phyloP scores from a whole-genome alignment of 2,113 vertebrate genomes.

The Butastur rufipennis region DNA sequence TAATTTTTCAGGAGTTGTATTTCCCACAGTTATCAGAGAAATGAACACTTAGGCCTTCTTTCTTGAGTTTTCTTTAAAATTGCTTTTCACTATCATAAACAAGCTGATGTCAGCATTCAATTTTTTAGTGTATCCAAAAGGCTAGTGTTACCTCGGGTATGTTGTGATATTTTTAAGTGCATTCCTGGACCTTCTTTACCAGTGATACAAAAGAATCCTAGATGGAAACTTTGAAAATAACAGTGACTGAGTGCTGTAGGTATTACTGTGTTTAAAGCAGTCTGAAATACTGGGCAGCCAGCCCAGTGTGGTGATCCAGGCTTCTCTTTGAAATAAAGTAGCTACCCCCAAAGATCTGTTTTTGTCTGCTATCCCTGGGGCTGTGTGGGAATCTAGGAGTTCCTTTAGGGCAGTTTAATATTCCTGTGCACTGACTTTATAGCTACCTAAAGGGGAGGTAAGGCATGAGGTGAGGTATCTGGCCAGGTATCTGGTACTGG shows the following conservation, averaged over 20 bases:
- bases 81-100: accelerated
- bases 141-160: background rate
- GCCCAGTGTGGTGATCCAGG: background rate
- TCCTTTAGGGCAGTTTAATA: background rate
- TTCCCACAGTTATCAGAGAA: background rate
- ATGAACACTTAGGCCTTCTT: background rate
- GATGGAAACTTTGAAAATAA: background rate
- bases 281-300: background rate
- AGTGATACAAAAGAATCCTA: background rate
- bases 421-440: background rate
- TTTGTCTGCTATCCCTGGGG: background rate
- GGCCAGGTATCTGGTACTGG: background rate
- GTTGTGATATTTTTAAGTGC: background rate
- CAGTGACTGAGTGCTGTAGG: background rate
- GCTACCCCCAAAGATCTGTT: background rate
- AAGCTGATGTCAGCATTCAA: background rate
- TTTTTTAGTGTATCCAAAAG: background rate
- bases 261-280: background rate
- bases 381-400: background rate
- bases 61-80: background rate
- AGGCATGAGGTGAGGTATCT: background rate
- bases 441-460: background rate
- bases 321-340: background rate
- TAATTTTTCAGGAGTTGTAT: background rate
- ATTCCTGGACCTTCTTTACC: background rate